A percentile compares a stretch with the other conserved stretches of the same genome.
Evolutionary conservation across 2,113 vertebrate genomes (phyloP).

Genomic region (Pica pica): DNA sequence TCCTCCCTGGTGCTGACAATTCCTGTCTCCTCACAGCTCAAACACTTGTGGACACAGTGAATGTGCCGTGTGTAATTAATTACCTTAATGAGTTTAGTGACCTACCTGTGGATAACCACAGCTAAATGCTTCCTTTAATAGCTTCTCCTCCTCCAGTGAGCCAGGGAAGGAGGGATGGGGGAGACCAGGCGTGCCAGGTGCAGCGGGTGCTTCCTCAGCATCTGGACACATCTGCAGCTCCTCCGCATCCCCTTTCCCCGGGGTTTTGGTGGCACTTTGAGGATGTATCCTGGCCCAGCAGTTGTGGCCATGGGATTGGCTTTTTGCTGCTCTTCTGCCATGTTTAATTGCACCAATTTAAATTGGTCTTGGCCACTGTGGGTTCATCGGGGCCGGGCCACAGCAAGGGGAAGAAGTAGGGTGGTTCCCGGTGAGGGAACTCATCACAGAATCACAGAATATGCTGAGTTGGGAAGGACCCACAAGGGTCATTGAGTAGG

Average conservation of each 20-base stretch:
- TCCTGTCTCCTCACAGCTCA: neutral
- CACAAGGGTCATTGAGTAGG: too few species aligned
- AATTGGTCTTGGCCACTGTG: neutral
- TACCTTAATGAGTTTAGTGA: neutral
- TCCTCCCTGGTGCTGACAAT: neutral
- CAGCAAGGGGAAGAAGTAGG: fast-evolving
- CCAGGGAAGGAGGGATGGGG: neutral
- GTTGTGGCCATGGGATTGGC: neutral
- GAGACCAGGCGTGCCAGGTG: fast-evolving
- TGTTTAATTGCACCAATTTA: neutral
- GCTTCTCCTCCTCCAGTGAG: neutral
- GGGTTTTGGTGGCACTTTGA: neutral
- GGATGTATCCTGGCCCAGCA: neutral
- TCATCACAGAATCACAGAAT: neutral
- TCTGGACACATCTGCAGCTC: neutral
- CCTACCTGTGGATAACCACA: neutral
- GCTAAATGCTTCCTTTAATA: neutral
- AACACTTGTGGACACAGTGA: neutral
- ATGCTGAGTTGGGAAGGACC: neutral
- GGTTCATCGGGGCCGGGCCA: fast-evolving
- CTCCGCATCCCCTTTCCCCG: fast-evolving
- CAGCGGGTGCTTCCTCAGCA: neutral
- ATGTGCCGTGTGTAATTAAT: neutral
- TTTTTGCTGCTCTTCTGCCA: neutral
- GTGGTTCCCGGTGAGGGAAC: neutral